These are phyloP conservation scores for Amphipyra tragopoginis DNA, from an alignment of 2,888 invertebrate genomes.

Conservation along the genomic window DNA sequence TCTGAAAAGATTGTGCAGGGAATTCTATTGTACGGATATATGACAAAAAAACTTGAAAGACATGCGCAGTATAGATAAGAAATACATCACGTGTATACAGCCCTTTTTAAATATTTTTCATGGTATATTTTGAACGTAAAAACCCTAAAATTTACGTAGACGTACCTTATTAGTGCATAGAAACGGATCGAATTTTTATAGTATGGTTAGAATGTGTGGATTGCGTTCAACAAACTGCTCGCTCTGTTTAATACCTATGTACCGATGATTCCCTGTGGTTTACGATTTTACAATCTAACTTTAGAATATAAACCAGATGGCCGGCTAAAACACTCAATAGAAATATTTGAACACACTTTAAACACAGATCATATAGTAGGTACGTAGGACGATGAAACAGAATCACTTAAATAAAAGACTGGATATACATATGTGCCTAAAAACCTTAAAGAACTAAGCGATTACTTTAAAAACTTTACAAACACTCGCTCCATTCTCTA, in stretches of 20 bases:
- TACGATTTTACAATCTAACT: constrained; percentile 89
- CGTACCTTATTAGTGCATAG: constrained; percentile 11
- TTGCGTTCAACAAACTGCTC: constrained; percentile 64
- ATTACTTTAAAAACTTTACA: constrained; percentile 30
- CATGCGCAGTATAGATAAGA: constrained; percentile 80
- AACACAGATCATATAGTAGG: constrained; percentile 61
- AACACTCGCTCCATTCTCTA: constrained; percentile 60
- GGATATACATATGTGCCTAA: constrained; percentile 34
- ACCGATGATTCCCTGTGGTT: constrained; percentile 83
- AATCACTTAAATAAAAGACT: constrained; percentile 38
- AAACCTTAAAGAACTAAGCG: constrained; percentile 18
- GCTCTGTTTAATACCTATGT: constrained; percentile 76
- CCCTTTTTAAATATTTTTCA: constrained; percentile 20
- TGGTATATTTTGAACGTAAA: constrained; percentile 13
- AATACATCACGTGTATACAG: constrained; percentile 65
- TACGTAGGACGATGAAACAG: constrained; percentile 38
- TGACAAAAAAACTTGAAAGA: constrained; percentile 70
- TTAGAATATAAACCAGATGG: constrained; percentile 90
- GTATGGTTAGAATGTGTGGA: constrained; percentile 44
- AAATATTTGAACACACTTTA: constrained; percentile 80
- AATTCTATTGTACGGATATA: constrained; percentile 54
- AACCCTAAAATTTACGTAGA: constrained; percentile 8
- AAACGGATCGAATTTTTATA: constrained; percentile 26
- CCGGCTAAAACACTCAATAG: constrained; percentile 83
- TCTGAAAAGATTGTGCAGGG: not conserved